A percentile compares a stretch with the other conserved stretches of the same genome.
Conservation (phyloP, 2,797 vertebrate genomes). For the Gallinago stenura region DNA sequence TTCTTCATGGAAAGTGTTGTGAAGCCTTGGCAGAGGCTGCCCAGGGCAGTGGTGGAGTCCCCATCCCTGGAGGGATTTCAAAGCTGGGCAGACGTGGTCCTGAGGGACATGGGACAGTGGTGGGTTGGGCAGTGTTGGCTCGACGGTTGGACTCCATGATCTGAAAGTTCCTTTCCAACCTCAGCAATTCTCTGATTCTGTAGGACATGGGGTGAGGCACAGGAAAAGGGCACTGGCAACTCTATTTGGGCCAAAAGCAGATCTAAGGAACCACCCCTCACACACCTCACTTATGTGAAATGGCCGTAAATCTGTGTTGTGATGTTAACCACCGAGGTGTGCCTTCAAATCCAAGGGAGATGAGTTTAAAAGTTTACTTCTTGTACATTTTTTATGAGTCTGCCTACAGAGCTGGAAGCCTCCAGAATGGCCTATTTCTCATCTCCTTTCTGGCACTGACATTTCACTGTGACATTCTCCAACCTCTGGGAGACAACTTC, state of each 20-base stretch:
- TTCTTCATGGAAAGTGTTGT: too few species aligned
- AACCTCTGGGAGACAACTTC: neutral
- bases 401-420: neutral
- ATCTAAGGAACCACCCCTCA: neutral
- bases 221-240: neutral
- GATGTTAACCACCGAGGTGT: neutral
- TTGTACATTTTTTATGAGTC: neutral
- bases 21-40: too few species aligned
- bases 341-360: neutral
- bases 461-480: conserved; percentile 23
- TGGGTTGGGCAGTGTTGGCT: too few species aligned
- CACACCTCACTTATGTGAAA: accelerated
- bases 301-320: neutral
- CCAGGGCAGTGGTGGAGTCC: too few species aligned
- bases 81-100: too few species aligned
- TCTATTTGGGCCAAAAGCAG: accelerated
- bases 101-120: too few species aligned
- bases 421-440: neutral
- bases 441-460: neutral
- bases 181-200: too few species aligned
- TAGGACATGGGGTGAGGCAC: accelerated
- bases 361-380: neutral
- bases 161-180: too few species aligned
- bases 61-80: too few species aligned
- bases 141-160: too few species aligned